Evolutionary conservation across 2,888 invertebrate genomes (phyloP), one percentile per base, ranked within the genome.

Genomic region (Sinohyriopsis cumingii): DNA sequence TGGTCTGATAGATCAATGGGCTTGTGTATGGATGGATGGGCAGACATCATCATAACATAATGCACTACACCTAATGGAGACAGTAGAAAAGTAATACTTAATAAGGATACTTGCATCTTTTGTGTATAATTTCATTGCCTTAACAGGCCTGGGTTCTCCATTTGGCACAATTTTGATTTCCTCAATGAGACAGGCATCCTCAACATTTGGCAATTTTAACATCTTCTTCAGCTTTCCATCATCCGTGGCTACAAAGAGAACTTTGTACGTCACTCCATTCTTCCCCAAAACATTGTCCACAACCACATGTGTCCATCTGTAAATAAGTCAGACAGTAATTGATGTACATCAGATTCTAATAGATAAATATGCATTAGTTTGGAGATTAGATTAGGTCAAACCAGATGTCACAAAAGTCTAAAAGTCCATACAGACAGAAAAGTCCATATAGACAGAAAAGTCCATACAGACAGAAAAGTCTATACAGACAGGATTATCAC

Each of bases 151-250:
- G 45, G 91, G 91, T 1, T 91, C 90, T 24, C 92, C 91, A 9
- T 92, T 91, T 3, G 93, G 87, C 56, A 93, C 83, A 28, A 89
- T 78, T 80, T 94, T 94, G 94, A 97, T 95, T 77, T 95, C 93
- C 90, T 97, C 97, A 20, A 97, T 93, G 63, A 96, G 91, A 86
- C 97, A 98, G 0, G 95, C 93, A 75, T 94, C 93, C 68, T 93
- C 93, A 0, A 93, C 92, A 45, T 92, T 72, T 0, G 95, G 94
- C 74, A 95, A 90, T 18, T 95, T 92, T 0, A 95, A 93, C 83
- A 97, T 92, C 90, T 97, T 97, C 84, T 95, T 93, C 24, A 97
- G 93, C 55, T 93, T 90, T 2, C 95, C 95, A 4, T 92, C 92
- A 33, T 92, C 92, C 1, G 95, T 96, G 1, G 95, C 94, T 55